A percentile compares a stretch with the other conserved stretches of the same genome.
phyloP scores from a whole-genome alignment of 2,113 vertebrate genomes.

The Grammomys surdaster region DNA sequence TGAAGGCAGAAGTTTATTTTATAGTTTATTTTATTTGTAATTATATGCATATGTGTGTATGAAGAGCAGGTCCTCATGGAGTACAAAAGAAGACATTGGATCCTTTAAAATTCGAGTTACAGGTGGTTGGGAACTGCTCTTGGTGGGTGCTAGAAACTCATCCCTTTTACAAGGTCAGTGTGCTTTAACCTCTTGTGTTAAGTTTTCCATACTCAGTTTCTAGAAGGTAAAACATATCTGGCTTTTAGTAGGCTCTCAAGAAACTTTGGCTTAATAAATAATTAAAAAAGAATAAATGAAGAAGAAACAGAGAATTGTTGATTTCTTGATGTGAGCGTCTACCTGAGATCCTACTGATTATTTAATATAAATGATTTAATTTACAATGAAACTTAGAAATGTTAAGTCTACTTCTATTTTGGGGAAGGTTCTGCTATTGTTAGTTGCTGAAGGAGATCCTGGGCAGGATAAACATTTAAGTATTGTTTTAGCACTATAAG shows the following conservation, averaged over 20 bases:
- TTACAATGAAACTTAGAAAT: conserved; percentile 45
- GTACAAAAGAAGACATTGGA: too few species aligned
- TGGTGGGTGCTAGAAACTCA: not conserved
- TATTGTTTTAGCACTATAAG: conserved; percentile 62
- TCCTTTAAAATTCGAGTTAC: not conserved
- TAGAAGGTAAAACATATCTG: not conserved
- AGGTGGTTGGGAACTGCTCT: not conserved
- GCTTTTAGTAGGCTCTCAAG: not conserved
- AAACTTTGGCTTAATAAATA: conserved; percentile 41
- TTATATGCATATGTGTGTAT: not conserved
- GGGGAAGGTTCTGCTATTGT: not conserved
- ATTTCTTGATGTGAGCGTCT: conserved; percentile 1
- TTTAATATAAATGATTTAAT: conserved; percentile 28
- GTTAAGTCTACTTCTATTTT: conserved; percentile 39
- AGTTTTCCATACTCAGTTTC: not conserved
- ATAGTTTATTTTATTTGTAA: not conserved
- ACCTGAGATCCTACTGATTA: not conserved
- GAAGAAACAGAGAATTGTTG: not conserved
- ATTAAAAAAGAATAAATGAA: not conserved
- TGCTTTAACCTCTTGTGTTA: not conserved
- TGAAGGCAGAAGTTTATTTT: not conserved
- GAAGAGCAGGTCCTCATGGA: too few species aligned
- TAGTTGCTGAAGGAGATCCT: conserved; percentile 7
- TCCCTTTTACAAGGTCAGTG: not conserved
- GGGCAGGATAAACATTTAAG: conserved; percentile 58